Base-by-base conservation (phyloP, 2,888 invertebrate genomes). In the Toxonevra muliebris region DNA sequence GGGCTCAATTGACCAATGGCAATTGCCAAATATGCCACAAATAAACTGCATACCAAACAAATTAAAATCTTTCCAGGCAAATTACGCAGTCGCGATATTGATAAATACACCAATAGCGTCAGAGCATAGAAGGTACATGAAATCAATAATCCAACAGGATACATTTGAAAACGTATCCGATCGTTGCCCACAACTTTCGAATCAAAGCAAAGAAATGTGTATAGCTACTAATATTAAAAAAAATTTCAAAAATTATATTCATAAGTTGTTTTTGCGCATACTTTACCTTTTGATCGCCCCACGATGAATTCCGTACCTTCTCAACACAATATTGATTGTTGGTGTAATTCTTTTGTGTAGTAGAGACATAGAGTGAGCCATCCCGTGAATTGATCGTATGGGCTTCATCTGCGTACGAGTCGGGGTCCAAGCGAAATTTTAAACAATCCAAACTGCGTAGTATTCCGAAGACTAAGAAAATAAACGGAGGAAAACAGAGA, bases 41-140 rank as follows among this genome's bases (percentile, higher is more conserved):
- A 86, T 77, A 92, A 87, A 80, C 89, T 89, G 71, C 87, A 84
- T 45, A 91, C 89, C 75, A 93, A 89, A 76, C 91, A 91, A 84
- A 92, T 91, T 57, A 93, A 86, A 13, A 91, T 92, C 77, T 90
- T 89, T 0, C 93, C 93, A 70, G 93, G 92, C 17, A 93, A 86
- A 85, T 93, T 93, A 67, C 89, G 88, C 65, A 92, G 85, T 65
- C 88, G 88, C 1, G 92, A 89, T 65, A 93, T 84, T 5, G 87
- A 87, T 55, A 87, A 82, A 83, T 93, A 92, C 41, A 92, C 91
- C 70, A 90, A 59, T 68, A 92, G 82, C 0, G 93, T 93, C 30
- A 90, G 77, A 5, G 88, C 82, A 72, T 92, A 86, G 77, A 91
- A 92, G 11, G 88, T 84, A 73, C 89, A 88, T n/a, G 92, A 92